Percentiles rank a stretch among this genome's conserved stretches.
These are phyloP conservation scores for Matsumyia berberina DNA, from an alignment of 2,888 invertebrate species.

Conservation along the genomic window DNA sequence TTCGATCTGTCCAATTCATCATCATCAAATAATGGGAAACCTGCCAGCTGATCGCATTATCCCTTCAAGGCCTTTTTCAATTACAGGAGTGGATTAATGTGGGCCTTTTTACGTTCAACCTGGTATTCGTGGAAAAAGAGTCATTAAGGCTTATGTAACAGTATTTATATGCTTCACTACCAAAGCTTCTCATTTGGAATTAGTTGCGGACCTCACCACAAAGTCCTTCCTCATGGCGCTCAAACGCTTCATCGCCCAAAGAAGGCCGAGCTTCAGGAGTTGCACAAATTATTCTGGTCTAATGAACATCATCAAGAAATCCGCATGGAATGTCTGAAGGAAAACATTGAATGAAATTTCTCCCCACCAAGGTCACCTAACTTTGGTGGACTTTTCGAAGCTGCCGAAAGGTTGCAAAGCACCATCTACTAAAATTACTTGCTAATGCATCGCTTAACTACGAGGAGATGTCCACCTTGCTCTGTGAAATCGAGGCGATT, in stretches of 20 bases:
- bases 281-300: too few relatives aligned
- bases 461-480: neutral
- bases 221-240: neutral
- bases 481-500: neutral
- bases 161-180: constrained; percentile 1
- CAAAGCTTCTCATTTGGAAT: neutral
- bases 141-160: neutral
- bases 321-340: too few relatives aligned
- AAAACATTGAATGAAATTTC: too few relatives aligned
- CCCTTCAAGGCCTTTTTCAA: neutral
- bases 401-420: too few relatives aligned
- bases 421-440: too few relatives aligned
- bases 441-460: too few relatives aligned
- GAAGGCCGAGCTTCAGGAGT: too few relatives aligned
- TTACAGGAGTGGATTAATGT: constrained; percentile 2
- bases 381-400: too few relatives aligned
- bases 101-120: neutral
- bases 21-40: constrained; percentile 3
- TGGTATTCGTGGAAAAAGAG: neutral
- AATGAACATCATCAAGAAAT: too few relatives aligned
- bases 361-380: too few relatives aligned
- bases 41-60: neutral
- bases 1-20: neutral
- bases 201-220: neutral
- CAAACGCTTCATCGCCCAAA: neutral